phyloP scores from a whole-genome alignment of 2,888 invertebrate species.

The Melipona beecheii region DNA sequence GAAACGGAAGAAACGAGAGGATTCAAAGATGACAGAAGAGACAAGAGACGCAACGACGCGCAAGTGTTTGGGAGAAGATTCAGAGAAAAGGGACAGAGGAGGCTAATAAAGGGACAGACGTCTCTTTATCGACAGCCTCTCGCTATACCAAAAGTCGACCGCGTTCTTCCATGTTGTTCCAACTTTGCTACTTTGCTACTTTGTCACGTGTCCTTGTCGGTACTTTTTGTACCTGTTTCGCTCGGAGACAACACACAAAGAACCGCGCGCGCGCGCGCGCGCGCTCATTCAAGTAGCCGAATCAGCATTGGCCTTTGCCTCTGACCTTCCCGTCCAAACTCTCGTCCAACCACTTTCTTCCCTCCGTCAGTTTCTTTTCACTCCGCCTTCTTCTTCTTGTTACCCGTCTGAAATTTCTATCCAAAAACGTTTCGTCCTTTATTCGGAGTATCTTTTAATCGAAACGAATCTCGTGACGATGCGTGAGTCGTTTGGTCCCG shows the following conservation, averaged over 20 bases:
- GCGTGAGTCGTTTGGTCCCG: too few relatives aligned
- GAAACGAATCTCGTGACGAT: not conserved
- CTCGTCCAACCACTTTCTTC: not conserved
- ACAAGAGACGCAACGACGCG: too few relatives aligned
- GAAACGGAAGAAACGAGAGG: not conserved
- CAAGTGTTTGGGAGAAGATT: not conserved
- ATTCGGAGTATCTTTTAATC: too few relatives aligned
- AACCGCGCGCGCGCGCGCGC: not conserved
- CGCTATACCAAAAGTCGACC: not conserved
- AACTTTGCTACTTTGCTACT: not conserved
- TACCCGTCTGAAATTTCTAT: not conserved
- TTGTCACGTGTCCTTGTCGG: slow-evolving; percentile 9
- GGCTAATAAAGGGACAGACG: not conserved
- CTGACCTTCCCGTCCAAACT: not conserved
- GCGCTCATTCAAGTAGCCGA: slow-evolving; percentile 7
- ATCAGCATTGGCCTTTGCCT: slow-evolving; percentile 15
- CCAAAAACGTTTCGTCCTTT: not conserved
- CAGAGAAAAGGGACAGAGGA: not conserved
- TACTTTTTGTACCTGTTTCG: slow-evolving; percentile 11
- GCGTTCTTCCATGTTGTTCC: slow-evolving; percentile 1
- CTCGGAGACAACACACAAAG: not conserved
- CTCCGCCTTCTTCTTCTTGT: too few relatives aligned
- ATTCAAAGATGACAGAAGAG: too few relatives aligned
- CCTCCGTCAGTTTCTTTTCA: too few relatives aligned
- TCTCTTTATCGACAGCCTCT: not conserved